Percentiles rank a stretch among this genome's conserved stretches.
Evolutionary conservation across 2,113 vertebrate genomes (phyloP).

Genomic region (Picathartes gymnocephalus): DNA sequence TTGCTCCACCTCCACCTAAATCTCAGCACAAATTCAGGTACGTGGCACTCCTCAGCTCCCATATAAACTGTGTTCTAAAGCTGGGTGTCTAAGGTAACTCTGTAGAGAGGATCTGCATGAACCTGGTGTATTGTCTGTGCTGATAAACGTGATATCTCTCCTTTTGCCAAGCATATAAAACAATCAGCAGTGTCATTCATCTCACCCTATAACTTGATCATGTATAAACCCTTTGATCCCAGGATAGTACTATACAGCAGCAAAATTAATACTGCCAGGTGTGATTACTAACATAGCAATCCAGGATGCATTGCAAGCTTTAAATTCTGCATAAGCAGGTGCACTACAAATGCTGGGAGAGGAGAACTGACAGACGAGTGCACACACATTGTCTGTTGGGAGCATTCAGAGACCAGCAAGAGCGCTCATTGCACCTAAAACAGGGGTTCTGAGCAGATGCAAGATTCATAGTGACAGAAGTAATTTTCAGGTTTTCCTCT

Average conservation of each 20-base stretch:
- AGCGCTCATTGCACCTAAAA: not conserved
- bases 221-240: not conserved
- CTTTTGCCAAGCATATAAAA: not conserved
- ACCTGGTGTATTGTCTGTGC: not conserved
- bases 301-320: not conserved
- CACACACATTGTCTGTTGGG: not conserved
- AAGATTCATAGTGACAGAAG: not conserved
- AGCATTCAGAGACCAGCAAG: not conserved
- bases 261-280: conserved; percentile 24
- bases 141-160: not conserved
- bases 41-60: not conserved
- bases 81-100: not conserved
- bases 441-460: not conserved
- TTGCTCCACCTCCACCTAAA: not conserved
- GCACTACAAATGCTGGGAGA: not conserved
- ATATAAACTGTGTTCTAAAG: not conserved
- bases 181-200: not conserved
- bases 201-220: not conserved
- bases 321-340: not conserved
- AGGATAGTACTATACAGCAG: not conserved
- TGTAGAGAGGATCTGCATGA: not conserved
- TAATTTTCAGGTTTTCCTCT: not conserved
- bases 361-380: not conserved
- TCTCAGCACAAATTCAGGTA: not conserved
- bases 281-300: not conserved